These are phyloP conservation scores for Tinamus major DNA, from an alignment of 2,797 vertebrate species.

Conservation along the genomic window DNA sequence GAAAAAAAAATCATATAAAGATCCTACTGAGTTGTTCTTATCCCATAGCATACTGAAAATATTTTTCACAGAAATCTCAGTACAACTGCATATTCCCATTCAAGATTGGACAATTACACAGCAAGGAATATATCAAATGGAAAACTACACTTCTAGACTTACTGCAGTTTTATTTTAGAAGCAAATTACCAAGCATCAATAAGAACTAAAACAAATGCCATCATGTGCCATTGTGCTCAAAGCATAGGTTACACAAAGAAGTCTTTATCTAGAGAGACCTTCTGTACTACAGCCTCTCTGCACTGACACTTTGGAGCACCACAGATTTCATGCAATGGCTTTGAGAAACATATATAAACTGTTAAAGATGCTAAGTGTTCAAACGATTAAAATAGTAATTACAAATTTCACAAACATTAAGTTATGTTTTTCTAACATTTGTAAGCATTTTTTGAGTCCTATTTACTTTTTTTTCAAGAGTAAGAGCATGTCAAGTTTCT, in stretches of 20 bases:
- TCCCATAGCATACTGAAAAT: neutral
- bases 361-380: neutral
- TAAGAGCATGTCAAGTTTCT: neutral
- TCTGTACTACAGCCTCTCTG: neutral
- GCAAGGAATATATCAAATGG: neutral
- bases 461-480: neutral
- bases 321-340: neutral
- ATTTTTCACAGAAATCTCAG: neutral
- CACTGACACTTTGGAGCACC: neutral
- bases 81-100: neutral
- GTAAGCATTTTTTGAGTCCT: neutral
- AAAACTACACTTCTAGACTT: neutral
- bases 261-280: neutral
- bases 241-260: neutral
- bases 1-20: neutral
- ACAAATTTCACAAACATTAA: neutral
- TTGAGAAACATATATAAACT: rapidly evolving
- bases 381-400: neutral
- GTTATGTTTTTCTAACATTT: neutral
- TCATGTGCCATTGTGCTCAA: neutral
- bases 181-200: neutral
- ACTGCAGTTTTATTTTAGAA: neutral
- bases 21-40: neutral
- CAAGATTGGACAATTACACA: neutral
- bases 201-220: neutral